A percentile compares a stretch with the other conserved stretches of the same genome.
Conservation (phyloP, 2,888 invertebrate species). For the Drosophila imparisetae region DNA sequence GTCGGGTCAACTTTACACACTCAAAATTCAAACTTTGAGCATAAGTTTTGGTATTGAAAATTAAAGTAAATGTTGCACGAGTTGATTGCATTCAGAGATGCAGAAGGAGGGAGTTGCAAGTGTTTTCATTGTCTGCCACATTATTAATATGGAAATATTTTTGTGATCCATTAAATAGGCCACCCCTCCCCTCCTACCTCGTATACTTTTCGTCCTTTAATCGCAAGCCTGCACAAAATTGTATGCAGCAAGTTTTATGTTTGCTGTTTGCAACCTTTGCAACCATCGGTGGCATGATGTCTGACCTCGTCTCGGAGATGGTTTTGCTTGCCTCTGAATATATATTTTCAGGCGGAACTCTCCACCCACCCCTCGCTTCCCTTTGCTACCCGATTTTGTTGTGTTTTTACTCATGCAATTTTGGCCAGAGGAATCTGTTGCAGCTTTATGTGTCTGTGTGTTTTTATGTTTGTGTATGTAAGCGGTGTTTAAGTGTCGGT, state of each 20-base stretch:
- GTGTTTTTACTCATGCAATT: constrained; percentile 51
- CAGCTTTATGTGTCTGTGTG: constrained; percentile 30
- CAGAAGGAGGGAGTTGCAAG: background rate
- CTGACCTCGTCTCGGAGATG: constrained; percentile 37
- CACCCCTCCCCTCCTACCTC: background rate
- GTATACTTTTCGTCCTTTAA: constrained; percentile 2
- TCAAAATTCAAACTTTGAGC: constrained; percentile 46
- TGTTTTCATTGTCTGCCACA: constrained; percentile 4
- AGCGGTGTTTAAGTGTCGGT: constrained; percentile 65
- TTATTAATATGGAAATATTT: constrained; percentile 45
- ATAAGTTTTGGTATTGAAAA: constrained; percentile 59
- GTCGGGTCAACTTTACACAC: constrained; percentile 49
- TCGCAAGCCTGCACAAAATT: constrained; percentile 38
- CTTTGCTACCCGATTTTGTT: constrained; percentile 19
- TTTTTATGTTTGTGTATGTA: constrained; percentile 52
- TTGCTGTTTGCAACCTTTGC: constrained; percentile 15
- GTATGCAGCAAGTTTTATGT: constrained; percentile 27
- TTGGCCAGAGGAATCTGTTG: constrained; percentile 51
- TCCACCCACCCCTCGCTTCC: background rate
- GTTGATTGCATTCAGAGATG: background rate
- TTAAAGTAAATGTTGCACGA: constrained; percentile 44
- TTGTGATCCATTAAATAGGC: constrained; percentile 11
- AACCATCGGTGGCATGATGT: constrained; percentile 32
- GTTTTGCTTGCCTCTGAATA: background rate
- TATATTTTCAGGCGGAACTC: background rate